Conservation (phyloP, 2,797 vertebrate genomes). For the Myripristis murdjan region DNA sequence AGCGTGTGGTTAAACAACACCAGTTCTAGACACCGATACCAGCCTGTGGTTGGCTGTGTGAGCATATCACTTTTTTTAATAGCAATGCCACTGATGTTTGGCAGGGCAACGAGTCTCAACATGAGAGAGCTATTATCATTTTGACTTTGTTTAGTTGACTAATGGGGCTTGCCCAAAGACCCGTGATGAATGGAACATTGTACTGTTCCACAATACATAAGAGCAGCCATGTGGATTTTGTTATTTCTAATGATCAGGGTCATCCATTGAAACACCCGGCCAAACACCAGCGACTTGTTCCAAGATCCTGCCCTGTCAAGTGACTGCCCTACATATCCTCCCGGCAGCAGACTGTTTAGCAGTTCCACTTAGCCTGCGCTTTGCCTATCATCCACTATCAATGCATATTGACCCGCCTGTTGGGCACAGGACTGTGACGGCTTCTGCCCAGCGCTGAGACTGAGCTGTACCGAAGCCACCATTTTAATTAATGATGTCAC, state of each 20-base stretch:
- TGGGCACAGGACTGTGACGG: constrained; percentile 34
- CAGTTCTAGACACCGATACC: neutral
- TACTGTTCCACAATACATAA: constrained; percentile 1
- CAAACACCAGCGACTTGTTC: constrained; percentile 15
- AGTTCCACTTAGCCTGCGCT: constrained; percentile 19
- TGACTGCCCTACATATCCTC: constrained; percentile 17
- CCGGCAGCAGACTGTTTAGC: constrained; percentile 29
- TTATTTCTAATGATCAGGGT: constrained; percentile 11
- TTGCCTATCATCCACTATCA: constrained; percentile 23
- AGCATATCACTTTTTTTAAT: constrained; percentile 4
- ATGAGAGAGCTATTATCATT: constrained; percentile 23
- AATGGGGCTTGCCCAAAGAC: constrained; percentile 31
- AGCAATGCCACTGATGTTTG: constrained; percentile 5
- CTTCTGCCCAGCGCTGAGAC: constrained; percentile 33
- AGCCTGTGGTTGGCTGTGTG: constrained; percentile 4
- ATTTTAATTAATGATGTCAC: constrained; percentile 72
- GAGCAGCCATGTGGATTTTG: constrained; percentile 26
- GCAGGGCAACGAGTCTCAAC: constrained; percentile 50
- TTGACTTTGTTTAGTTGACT: constrained; percentile 45
- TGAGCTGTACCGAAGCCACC: constrained; percentile 53
- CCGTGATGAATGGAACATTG: constrained; percentile 18
- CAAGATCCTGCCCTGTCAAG: constrained; percentile 20
- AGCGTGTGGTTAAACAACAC: neutral
- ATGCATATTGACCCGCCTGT: constrained; percentile 10
- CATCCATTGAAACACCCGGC: constrained; percentile 20